Evolutionary conservation across 2,888 invertebrate species (phyloP).

Genomic region (Torymus texanus): DNA sequence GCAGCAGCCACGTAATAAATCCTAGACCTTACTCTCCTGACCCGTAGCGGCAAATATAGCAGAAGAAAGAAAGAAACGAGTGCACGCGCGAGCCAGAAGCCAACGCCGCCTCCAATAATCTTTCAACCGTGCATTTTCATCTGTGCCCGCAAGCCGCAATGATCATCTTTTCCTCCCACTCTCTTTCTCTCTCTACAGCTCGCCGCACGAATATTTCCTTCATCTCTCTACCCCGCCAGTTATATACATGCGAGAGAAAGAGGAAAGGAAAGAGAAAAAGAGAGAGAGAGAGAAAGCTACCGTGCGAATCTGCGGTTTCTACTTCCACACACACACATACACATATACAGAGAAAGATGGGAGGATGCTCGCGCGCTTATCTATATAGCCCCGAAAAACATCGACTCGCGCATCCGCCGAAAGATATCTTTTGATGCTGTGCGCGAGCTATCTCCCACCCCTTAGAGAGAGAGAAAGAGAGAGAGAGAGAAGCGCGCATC

Average conservation of each 20-base stretch:
- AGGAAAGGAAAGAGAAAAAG: neutral
- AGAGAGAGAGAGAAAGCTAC: neutral
- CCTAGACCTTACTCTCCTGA: too few relatives aligned
- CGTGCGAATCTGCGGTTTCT: neutral
- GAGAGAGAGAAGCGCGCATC: conserved; percentile 12
- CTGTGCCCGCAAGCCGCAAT: neutral
- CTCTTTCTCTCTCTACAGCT: neutral
- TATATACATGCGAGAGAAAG: neutral
- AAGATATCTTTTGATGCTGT: conserved; percentile 46
- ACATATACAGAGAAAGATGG: neutral
- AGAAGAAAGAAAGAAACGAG: too few relatives aligned
- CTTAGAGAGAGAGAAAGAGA: neutral
- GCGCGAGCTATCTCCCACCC: neutral
- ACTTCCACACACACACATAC: neutral
- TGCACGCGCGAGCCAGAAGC: too few relatives aligned
- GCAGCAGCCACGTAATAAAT: too few relatives aligned
- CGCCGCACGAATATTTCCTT: conserved; percentile 10
- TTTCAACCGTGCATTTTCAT: conserved; percentile 60
- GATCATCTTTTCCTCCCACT: neutral
- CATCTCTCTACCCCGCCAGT: neutral
- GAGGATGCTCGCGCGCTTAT: neutral
- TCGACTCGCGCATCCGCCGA: conserved; percentile 15
- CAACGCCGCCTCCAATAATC: conserved; percentile 16
- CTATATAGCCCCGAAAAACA: conserved; percentile 27
- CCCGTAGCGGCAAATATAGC: too few relatives aligned